Percentiles rank a stretch among this genome's conserved stretches.
These are phyloP conservation scores for Graptemys geographica DNA, from an alignment of 2,797 vertebrate species.

Conservation along the genomic window DNA sequence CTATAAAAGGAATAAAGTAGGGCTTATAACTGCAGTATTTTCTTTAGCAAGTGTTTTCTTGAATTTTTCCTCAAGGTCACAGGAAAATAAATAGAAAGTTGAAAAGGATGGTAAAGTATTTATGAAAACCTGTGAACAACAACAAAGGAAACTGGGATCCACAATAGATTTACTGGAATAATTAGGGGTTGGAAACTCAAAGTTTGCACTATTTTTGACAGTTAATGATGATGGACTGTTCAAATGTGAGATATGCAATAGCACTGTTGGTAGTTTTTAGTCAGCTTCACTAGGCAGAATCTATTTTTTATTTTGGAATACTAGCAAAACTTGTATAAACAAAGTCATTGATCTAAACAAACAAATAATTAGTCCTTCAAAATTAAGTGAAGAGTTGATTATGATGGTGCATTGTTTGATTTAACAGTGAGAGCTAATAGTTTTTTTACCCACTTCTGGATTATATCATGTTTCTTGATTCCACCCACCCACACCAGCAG, in stretches of 20 bases:
- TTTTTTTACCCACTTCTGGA: neutral
- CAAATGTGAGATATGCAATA: neutral
- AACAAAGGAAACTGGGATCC: neutral
- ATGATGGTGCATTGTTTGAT: neutral
- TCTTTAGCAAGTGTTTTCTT: neutral
- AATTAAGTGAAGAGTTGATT: neutral
- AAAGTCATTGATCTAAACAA: neutral
- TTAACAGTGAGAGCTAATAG: rapidly evolving
- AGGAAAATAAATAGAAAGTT: neutral
- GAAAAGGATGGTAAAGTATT: neutral
- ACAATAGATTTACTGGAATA: neutral
- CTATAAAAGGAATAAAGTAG: neutral
- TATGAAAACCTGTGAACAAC: neutral
- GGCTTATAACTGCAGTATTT: neutral
- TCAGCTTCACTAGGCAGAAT: neutral
- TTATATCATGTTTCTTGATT: neutral
- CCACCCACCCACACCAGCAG: neutral
- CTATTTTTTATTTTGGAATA: neutral
- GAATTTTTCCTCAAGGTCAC: neutral
- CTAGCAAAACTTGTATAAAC: neutral
- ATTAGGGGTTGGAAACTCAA: neutral
- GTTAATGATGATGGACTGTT: neutral
- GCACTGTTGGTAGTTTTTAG: neutral
- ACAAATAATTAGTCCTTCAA: neutral
- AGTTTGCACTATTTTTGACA: neutral